phyloP scores from a whole-genome alignment of 2,113 vertebrate genomes.

The Brachypodius melanocephalos region DNA sequence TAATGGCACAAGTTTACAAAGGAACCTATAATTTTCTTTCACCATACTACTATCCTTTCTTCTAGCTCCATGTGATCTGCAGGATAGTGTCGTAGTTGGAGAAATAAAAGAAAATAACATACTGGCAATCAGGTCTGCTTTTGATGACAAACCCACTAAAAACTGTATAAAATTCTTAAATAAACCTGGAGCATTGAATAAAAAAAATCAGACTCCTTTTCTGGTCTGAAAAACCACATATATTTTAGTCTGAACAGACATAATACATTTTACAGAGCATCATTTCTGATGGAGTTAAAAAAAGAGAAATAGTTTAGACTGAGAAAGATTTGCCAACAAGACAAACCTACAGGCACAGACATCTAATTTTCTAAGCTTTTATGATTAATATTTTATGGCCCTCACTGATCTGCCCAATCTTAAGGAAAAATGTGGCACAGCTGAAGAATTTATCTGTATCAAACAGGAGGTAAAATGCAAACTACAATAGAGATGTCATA shows the following conservation, averaged over 20 bases:
- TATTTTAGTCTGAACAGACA: conserved; percentile 34
- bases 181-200: conserved; percentile 21
- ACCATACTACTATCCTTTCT: neutral
- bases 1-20: neutral
- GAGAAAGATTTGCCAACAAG: conserved; percentile 31
- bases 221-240: neutral
- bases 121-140: neutral
- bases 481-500: neutral
- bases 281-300: conserved; percentile 10
- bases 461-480: conserved; percentile 36
- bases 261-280: neutral
- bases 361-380: conserved; percentile 71
- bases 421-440: conserved; percentile 71
- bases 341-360: conserved; percentile 61
- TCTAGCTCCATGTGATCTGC: neutral
- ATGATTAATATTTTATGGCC: conserved; percentile 83
- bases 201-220: conserved; percentile 18
- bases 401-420: conserved; percentile 64
- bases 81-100: neutral
- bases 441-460: conserved; percentile 57
- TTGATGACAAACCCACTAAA: neutral
- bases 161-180: conserved; percentile 11
- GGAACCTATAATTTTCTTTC: neutral
- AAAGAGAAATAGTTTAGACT: conserved; percentile 22
- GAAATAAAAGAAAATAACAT: neutral